Percentiles rank a stretch among this genome's conserved stretches.
These are phyloP conservation scores for Itoplectis maculator DNA, from an alignment of 2,888 invertebrate species.

Conservation along the genomic window DNA sequence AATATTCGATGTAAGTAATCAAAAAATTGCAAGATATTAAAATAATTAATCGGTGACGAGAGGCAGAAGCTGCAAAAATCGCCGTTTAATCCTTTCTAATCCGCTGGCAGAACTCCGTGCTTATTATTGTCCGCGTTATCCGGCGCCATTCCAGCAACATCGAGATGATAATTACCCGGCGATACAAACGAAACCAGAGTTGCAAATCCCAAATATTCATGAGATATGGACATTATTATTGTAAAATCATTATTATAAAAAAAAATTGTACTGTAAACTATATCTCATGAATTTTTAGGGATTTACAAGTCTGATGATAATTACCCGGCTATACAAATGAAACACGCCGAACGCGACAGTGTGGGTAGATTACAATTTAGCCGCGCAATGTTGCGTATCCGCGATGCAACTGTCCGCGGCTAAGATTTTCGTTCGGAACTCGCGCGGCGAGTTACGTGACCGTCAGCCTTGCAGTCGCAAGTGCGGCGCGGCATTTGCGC, in stretches of 20 bases:
- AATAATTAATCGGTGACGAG: no score
- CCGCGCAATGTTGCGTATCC: constrained; percentile 18
- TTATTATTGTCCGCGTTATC: neutral
- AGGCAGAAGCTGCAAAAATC: no score
- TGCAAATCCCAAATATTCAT: no score
- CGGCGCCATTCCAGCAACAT: neutral
- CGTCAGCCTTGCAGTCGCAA: constrained; percentile 25
- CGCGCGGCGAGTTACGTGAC: constrained; percentile 39
- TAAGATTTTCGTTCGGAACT: constrained; percentile 20
- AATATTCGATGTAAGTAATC: neutral
- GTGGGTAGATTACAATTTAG: constrained; percentile 1
- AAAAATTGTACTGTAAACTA: no score
- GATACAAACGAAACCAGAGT: no score
- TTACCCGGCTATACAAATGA: no score
- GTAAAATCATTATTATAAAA: no score
- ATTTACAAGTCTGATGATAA: no score
- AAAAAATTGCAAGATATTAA: neutral
- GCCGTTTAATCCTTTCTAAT: neutral
- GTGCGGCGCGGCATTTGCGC: constrained; percentile 1
- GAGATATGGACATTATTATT: no score
- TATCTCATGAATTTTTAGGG: no score
- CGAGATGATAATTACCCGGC: no score
- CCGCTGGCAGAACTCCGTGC: neutral
- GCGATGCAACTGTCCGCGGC: constrained; percentile 5
- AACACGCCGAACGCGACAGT: neutral